Evolutionary conservation across 30 jellyfish, hydroid and myxozoan genomes (phyloP).

Genomic region (Aurelia coerulea): DNA sequence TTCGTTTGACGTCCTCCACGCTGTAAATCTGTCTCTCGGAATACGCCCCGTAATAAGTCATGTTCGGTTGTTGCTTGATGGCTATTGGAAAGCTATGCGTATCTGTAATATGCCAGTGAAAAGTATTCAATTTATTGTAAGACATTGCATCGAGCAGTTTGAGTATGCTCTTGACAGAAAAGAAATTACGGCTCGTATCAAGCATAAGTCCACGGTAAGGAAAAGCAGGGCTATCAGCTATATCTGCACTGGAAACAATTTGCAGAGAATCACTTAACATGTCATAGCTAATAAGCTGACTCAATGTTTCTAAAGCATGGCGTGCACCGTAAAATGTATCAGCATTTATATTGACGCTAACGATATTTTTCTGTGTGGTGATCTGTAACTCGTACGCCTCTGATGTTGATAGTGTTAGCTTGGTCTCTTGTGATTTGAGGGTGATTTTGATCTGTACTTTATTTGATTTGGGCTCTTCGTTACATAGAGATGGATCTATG

Average conservation of each 20-base stretch:
- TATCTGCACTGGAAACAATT: slow-evolving; percentile 72
- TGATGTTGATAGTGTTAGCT: slow-evolving; percentile 59
- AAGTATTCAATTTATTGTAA: slow-evolving; percentile 65
- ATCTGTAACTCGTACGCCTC: slow-evolving; percentile 67
- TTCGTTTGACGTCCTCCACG: slow-evolving; percentile 39
- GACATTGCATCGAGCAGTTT: slow-evolving; percentile 68
- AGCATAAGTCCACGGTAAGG: slow-evolving; percentile 78
- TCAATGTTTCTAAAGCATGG: slow-evolving; percentile 83
- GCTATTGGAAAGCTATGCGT: slow-evolving; percentile 65
- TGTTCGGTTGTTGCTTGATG: slow-evolving; percentile 35
- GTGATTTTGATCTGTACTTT: slow-evolving; percentile 32
- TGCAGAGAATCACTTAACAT: slow-evolving; percentile 73
- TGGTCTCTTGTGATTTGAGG: slow-evolving; percentile 20
- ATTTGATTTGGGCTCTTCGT: background rate
- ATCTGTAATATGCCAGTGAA: slow-evolving; percentile 78
- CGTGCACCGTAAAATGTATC: slow-evolving; percentile 87
- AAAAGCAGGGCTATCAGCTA: slow-evolving; percentile 60
- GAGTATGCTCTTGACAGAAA: slow-evolving; percentile 51
- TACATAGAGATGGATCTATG: slow-evolving; percentile 35
- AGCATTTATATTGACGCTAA: slow-evolving; percentile 43
- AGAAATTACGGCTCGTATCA: slow-evolving; percentile 73
- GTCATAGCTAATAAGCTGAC: slow-evolving; percentile 79
- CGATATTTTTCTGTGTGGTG: background rate
- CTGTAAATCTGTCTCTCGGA: slow-evolving; percentile 52
- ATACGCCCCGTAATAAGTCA: slow-evolving; percentile 69